Conservation (phyloP, 1,140 invertebrate genomes). For the Cylas formicarius region DNA sequence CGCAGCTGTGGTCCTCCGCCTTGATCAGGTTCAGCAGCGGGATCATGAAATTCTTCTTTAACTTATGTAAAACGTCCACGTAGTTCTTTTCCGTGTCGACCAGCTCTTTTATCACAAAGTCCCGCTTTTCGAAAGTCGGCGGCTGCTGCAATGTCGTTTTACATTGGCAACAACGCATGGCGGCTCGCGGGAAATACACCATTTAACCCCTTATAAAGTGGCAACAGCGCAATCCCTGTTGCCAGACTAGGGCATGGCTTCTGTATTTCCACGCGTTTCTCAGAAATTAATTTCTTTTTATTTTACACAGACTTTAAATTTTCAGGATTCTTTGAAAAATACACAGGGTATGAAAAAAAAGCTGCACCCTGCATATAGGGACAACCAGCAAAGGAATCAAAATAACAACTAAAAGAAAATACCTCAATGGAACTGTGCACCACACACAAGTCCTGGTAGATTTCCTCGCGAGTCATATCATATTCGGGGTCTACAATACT, state of each 20-base stretch:
- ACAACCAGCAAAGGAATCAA: constrained; percentile 7
- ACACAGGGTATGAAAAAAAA: too few relatives aligned
- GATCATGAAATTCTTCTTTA: constrained; percentile 73
- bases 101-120: constrained; percentile 92
- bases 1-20: constrained; percentile 65
- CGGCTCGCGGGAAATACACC: too few relatives aligned
- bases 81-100: constrained; percentile 97
- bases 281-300: too few relatives aligned
- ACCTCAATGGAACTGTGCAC: constrained; percentile 30
- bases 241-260: too few relatives aligned
- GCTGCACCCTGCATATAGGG: background rate
- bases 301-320: too few relatives aligned
- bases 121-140: constrained; percentile 75
- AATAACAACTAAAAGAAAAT: constrained; percentile 20
- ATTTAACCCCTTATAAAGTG: too few relatives aligned
- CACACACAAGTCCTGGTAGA: constrained; percentile 74
- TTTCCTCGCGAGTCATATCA: constrained; percentile 61
- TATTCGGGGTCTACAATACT: constrained; percentile 29
- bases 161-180: background rate
- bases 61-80: constrained; percentile 84
- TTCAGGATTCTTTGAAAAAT: too few relatives aligned
- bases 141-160: constrained; percentile 21
- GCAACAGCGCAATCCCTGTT: too few relatives aligned
- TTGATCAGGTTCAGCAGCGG: constrained; percentile 66
- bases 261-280: too few relatives aligned